A percentile compares a stretch with the other conserved stretches of the same genome.
Evolutionary conservation across 2,888 invertebrate species (phyloP).

Genomic region (Lithosia quadra): DNA sequence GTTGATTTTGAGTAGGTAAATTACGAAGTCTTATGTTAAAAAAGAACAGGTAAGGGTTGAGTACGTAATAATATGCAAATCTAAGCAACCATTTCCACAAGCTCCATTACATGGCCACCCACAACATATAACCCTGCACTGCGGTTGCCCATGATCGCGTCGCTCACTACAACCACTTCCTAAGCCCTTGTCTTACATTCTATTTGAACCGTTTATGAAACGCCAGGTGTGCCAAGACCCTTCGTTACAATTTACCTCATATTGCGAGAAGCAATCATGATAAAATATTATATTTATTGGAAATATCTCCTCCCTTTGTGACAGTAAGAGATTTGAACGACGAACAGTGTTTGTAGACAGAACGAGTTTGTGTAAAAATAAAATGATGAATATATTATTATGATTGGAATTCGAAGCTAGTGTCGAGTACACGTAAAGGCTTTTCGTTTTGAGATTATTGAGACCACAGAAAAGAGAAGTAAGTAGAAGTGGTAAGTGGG

Average conservation of each 20-base stretch:
- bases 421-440: background rate
- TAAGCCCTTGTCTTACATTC: conserved; percentile 10
- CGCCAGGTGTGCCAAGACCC: conserved; percentile 34
- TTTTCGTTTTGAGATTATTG: background rate
- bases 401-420: conserved; percentile 4
- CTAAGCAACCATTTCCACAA: background rate
- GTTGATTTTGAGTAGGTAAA: no score
- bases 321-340: conserved; percentile 22
- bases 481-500: no score
- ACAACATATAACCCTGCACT: background rate
- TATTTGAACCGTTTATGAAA: conserved; percentile 21
- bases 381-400: conserved; percentile 15
- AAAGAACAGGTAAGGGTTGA: no score
- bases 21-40: no score
- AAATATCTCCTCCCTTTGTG: conserved; percentile 39
- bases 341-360: conserved; percentile 25
- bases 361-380: conserved; percentile 11
- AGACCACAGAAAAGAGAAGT: no score
- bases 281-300: conserved; percentile 33
- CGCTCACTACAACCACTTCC: background rate
- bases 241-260: conserved; percentile 41
- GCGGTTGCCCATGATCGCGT: background rate
- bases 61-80: no score
- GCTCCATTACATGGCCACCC: background rate
- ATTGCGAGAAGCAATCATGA: conserved; percentile 36